Conservation (phyloP, 2,113 vertebrate genomes). For the Falco punctatus region DNA sequence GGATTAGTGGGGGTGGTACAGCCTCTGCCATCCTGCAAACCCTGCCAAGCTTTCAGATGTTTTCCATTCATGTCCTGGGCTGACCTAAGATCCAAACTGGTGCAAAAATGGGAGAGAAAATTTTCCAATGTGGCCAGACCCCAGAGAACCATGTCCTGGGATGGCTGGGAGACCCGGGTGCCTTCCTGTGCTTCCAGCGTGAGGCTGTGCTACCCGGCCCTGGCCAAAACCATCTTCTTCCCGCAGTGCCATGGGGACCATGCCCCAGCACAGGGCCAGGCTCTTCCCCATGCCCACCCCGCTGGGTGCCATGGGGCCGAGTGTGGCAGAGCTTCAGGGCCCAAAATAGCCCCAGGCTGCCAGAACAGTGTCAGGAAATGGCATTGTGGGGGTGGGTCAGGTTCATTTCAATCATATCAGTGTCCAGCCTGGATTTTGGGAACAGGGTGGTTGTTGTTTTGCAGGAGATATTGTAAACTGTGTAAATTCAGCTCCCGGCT, state of each 20-base stretch:
- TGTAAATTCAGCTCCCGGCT: constrained; percentile 12
- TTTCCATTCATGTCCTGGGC: accelerated
- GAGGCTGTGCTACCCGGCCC: not conserved
- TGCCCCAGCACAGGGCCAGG: not conserved
- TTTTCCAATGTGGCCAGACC: not conserved
- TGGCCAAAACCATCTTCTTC: not conserved
- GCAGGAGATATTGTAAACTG: constrained; percentile 58
- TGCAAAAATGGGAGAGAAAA: not conserved
- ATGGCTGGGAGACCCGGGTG: not conserved
- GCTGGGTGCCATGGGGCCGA: not conserved
- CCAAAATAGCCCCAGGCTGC: not conserved
- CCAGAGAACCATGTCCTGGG: accelerated
- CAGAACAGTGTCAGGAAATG: constrained; percentile 33
- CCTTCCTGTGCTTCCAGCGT: accelerated
- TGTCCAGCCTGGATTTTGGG: constrained; percentile 39
- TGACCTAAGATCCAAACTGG: not conserved
- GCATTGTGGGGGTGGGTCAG: not conserved
- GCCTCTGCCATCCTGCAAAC: not conserved
- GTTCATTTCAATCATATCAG: not conserved
- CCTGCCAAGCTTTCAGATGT: not conserved
- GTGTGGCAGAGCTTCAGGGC: not conserved
- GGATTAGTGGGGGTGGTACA: not conserved
- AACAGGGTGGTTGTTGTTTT: constrained; percentile 44
- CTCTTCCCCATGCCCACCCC: not conserved
- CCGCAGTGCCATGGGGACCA: accelerated